These are phyloP conservation scores for Gadus chalcogrammus DNA, from an alignment of 2,113 vertebrate species.

Conservation along the genomic window DNA sequence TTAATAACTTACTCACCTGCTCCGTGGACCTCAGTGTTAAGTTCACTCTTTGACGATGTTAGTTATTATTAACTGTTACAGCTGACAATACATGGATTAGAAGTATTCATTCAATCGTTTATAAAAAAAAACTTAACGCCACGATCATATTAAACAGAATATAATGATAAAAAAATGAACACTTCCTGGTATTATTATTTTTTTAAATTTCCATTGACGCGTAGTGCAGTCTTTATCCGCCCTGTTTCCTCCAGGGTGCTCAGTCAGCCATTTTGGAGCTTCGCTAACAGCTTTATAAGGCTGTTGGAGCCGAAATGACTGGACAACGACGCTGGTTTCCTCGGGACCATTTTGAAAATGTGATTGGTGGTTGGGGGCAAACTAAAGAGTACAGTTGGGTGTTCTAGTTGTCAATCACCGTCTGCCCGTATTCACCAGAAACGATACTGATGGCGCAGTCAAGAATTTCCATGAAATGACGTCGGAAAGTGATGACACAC, in stretches of 20 bases:
- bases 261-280: slow-evolving; percentile 50
- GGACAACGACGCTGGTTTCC: background rate
- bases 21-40: too few species aligned
- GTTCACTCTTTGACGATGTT: too few species aligned
- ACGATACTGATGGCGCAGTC: slow-evolving; percentile 55
- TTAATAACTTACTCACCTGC: too few species aligned
- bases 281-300: rapidly evolving
- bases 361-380: slow-evolving; percentile 32
- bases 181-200: too few species aligned
- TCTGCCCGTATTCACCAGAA: slow-evolving; percentile 25
- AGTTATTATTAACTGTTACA: too few species aligned
- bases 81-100: too few species aligned
- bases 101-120: too few species aligned
- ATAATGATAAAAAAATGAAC: too few species aligned
- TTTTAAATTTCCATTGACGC: too few species aligned
- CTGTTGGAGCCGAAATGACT: slow-evolving; percentile 36
- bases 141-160: too few species aligned
- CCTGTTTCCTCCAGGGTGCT: rapidly evolving
- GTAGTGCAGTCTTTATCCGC: background rate
- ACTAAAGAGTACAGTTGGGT: slow-evolving; percentile 14
- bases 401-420: slow-evolving; percentile 30
- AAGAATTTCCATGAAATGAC: slow-evolving; percentile 63
- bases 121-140: too few species aligned
- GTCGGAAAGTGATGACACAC: slow-evolving; percentile 8
- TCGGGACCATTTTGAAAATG: rapidly evolving